Percentiles rank a stretch among this genome's conserved stretches.
phyloP scores from a whole-genome alignment of 2,113 vertebrate species.

The Oxyura jamaicensis region DNA sequence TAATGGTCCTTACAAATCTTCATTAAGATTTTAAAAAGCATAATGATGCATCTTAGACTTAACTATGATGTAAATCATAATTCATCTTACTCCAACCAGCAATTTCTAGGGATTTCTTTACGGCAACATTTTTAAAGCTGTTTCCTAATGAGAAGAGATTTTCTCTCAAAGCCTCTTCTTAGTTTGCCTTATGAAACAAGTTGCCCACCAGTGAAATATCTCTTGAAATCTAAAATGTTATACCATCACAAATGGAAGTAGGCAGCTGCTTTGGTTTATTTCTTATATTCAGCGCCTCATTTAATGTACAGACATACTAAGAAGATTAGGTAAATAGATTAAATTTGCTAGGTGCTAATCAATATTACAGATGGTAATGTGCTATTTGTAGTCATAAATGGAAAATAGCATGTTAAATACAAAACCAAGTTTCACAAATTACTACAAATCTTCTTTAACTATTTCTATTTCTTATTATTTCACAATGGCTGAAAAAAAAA shows the following conservation, averaged over 20 bases:
- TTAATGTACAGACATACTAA: neutral
- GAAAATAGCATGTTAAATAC: neutral
- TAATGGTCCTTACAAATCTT: neutral
- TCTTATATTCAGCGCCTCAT: neutral
- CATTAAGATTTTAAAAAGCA: neutral
- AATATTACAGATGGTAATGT: neutral
- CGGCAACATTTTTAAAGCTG: conserved; percentile 23
- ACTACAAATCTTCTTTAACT: neutral
- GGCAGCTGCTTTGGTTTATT: conserved; percentile 9
- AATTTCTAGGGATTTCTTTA: conserved; percentile 20
- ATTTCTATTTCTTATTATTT: conserved; percentile 4
- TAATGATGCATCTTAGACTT: conserved; percentile 37
- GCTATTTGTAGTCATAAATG: neutral
- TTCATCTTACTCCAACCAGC: conserved; percentile 18
- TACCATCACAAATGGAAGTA: neutral
- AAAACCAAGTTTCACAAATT: neutral
- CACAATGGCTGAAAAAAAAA: conserved; percentile 1
- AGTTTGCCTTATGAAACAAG: neutral
- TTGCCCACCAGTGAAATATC: neutral
- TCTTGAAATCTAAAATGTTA: neutral
- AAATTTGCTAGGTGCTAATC: neutral
- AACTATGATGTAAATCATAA: conserved; percentile 14
- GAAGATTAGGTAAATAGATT: conserved; percentile 28
- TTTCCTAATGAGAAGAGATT: conserved; percentile 35
- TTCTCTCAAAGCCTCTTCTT: neutral